Evolutionary conservation across 2,888 invertebrate genomes (phyloP).

Genomic region (Unio delphinus): DNA sequence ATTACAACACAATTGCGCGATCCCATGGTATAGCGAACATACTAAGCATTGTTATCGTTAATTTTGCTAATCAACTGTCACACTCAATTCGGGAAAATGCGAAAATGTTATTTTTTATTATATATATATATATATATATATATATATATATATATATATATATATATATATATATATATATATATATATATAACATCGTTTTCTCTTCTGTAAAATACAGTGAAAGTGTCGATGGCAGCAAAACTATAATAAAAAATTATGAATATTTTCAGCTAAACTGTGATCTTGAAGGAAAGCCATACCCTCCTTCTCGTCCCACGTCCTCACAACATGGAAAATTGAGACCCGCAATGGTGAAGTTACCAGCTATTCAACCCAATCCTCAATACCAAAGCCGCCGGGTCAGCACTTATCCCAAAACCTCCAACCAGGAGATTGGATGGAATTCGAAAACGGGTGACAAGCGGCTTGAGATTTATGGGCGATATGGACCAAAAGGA

Average conservation of each 20-base stretch:
- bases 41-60: no score
- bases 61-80: background rate
- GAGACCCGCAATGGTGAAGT: background rate
- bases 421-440: constrained; percentile 43
- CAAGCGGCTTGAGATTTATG: constrained; percentile 14
- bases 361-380: constrained; percentile 22
- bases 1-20: no score
- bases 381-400: constrained; percentile 22
- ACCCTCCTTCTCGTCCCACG: constrained; percentile 2
- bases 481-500: constrained; percentile 21
- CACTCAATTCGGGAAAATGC: background rate
- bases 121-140: no score
- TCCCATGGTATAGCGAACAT: no score
- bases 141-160: no score
- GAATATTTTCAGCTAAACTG: constrained; percentile 29
- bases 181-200: background rate
- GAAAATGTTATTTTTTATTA: background rate
- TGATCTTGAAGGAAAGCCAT: constrained; percentile 21
- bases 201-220: background rate
- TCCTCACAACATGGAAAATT: background rate
- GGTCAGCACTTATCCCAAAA: constrained; percentile 30
- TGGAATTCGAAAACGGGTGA: constrained; percentile 32
- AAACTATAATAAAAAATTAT: background rate
- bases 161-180: no score
- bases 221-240: background rate